Percentiles rank a stretch among this genome's conserved stretches.
phyloP scores from a whole-genome alignment of 2,113 vertebrate genomes.

The Nyctibius bracteatus region DNA sequence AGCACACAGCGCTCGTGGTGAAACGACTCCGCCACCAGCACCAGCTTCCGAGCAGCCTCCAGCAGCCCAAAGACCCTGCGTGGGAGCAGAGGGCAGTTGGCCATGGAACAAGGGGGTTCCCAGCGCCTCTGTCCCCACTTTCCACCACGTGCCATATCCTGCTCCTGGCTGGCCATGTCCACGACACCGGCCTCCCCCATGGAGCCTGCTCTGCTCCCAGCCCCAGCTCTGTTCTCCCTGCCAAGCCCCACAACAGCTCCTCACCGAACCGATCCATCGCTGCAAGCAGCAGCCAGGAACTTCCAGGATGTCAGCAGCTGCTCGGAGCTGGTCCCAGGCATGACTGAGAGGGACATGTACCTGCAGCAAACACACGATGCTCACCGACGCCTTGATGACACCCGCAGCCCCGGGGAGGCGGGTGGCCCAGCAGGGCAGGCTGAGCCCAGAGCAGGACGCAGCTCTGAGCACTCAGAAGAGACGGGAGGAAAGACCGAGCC shows the following conservation, averaged over 20 bases:
- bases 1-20: slow-evolving; percentile 93
- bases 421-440: background rate
- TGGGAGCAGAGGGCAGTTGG: background rate
- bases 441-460: rapidly evolving
- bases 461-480: background rate
- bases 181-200: rapidly evolving
- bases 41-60: slow-evolving; percentile 71
- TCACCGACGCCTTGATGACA: background rate
- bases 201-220: background rate
- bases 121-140: background rate
- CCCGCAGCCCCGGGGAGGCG: rapidly evolving
- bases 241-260: background rate
- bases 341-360: slow-evolving; percentile 85
- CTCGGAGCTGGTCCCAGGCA: slow-evolving; percentile 45
- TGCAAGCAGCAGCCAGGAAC: slow-evolving; percentile 87
- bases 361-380: slow-evolving; percentile 57
- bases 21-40: slow-evolving; percentile 86
- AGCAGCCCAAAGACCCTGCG: slow-evolving; percentile 83
- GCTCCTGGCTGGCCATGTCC: rapidly evolving
- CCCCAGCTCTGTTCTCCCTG: background rate
- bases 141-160: rapidly evolving
- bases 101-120: background rate
- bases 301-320: background rate
- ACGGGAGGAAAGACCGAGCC: rapidly evolving
- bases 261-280: slow-evolving; percentile 91